Percentiles rank a stretch among this genome's conserved stretches.
These are phyloP conservation scores for Pseudachorutes palmiensis DNA, from an alignment of 1,140 invertebrate genomes.

Conservation along the genomic window DNA sequence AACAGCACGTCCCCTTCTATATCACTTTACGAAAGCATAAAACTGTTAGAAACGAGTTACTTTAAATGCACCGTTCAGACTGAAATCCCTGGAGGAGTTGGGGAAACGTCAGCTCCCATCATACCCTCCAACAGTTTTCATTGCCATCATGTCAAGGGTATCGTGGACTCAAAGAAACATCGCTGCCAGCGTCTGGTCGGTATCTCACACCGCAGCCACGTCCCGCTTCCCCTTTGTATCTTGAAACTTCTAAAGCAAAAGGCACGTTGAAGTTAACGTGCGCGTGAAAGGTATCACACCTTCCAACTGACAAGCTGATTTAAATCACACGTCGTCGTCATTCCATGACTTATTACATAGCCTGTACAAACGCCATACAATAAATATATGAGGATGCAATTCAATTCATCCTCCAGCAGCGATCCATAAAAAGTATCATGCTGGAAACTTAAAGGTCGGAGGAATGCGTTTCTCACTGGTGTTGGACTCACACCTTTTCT, in stretches of 20 bases:
- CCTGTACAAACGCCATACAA: background rate
- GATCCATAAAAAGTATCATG: conserved; percentile 20
- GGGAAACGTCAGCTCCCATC: background rate
- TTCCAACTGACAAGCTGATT: conserved; percentile 28
- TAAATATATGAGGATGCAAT: background rate
- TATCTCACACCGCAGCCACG: background rate
- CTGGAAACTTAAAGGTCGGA: too few species aligned
- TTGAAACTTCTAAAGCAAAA: too few species aligned
- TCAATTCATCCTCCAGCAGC: conserved; percentile 9
- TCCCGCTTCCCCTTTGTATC: too few species aligned
- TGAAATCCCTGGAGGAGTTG: background rate
- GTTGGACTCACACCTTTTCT: too few species aligned
- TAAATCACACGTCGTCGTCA: conserved; percentile 24
- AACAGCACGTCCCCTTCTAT: background rate
- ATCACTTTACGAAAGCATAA: background rate
- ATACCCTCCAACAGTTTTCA: background rate
- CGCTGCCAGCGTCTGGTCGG: background rate
- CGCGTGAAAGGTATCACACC: conserved; percentile 17
- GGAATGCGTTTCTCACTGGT: too few species aligned
- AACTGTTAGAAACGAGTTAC: background rate
- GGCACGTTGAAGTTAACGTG: too few species aligned
- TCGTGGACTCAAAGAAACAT: background rate
- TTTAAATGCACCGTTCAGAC: background rate
- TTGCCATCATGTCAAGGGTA: background rate
- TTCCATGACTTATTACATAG: conserved; percentile 10